phyloP scores from a whole-genome alignment of 2,113 vertebrate species.

The Vidua chalybeata region DNA sequence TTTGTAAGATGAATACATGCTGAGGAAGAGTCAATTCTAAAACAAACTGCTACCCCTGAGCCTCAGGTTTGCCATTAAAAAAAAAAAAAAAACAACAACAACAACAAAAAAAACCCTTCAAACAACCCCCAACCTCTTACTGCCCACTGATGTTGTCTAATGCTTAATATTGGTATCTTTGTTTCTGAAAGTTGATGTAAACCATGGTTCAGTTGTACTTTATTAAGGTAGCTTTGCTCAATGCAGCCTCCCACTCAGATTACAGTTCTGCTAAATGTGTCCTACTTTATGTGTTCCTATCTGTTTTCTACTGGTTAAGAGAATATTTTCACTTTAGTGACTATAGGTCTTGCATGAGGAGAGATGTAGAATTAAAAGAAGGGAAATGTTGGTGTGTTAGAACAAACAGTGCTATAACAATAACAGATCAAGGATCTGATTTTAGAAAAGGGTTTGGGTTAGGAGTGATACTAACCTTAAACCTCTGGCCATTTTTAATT shows the following conservation, averaged over 20 bases:
- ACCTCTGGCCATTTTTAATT: not conserved
- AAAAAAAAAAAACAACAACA: not conserved
- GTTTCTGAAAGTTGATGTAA: not conserved
- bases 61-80: not conserved
- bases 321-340: not conserved
- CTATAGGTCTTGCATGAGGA: not conserved
- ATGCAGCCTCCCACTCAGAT: not conserved
- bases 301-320: not conserved
- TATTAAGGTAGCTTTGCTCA: not conserved
- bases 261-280: not conserved
- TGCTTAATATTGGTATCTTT: not conserved
- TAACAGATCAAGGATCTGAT: not conserved
- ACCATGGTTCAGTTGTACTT: not conserved
- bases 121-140: fast-evolving
- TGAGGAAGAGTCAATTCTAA: not conserved
- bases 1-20: not conserved
- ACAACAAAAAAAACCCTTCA: not conserved
- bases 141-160: not conserved
- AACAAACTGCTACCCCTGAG: not conserved
- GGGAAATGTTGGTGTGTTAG: not conserved
- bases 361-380: not conserved
- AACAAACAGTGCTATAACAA: not conserved
- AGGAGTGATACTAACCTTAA: not conserved
- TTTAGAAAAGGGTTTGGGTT: not conserved
- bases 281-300: not conserved